A percentile compares a stretch with the other conserved stretches of the same genome.
Evolutionary conservation across 2,113 vertebrate genomes (phyloP).

Genomic region (Labeo rohita): DNA sequence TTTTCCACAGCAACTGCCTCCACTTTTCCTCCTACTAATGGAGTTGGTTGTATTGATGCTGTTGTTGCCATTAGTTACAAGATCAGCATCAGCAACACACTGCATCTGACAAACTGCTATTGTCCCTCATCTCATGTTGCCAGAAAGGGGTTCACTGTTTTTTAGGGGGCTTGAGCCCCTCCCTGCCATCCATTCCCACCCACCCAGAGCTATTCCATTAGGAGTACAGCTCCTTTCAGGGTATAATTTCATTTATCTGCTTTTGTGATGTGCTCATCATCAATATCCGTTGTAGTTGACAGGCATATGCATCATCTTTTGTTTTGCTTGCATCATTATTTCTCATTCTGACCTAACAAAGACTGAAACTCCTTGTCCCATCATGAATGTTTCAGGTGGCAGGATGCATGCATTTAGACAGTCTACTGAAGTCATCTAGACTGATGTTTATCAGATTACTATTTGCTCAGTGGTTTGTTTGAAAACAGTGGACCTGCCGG

Average conservation of each 20-base stretch:
- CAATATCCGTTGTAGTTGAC: neutral
- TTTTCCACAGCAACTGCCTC: neutral
- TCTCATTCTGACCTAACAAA: conserved; percentile 24
- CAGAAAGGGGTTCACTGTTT: conserved; percentile 39
- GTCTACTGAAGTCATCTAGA: neutral
- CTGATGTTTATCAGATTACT: conserved; percentile 3
- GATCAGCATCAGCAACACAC: conserved; percentile 34
- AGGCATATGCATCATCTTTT: conserved; percentile 5
- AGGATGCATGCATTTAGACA: neutral
- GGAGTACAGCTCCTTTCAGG: neutral
- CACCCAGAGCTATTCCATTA: conserved; percentile 7
- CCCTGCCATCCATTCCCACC: conserved; percentile 32
- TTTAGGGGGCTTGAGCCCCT: conserved; percentile 41
- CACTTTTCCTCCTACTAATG: neutral
- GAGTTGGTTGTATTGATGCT: conserved; percentile 23
- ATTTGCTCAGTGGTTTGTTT: conserved; percentile 46
- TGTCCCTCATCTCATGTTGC: conserved; percentile 39
- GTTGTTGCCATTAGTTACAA: conserved; percentile 41
- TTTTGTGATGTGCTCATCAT: neutral
- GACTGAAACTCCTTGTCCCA: conserved; percentile 13
- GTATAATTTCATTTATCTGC: conserved; percentile 9
- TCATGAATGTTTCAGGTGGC: neutral
- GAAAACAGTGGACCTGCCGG: conserved; percentile 40
- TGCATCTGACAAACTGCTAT: conserved; percentile 25
- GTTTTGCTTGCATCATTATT: conserved; percentile 12